Base-by-base conservation (phyloP, 2,888 invertebrate species). In the Apeira syringaria region DNA sequence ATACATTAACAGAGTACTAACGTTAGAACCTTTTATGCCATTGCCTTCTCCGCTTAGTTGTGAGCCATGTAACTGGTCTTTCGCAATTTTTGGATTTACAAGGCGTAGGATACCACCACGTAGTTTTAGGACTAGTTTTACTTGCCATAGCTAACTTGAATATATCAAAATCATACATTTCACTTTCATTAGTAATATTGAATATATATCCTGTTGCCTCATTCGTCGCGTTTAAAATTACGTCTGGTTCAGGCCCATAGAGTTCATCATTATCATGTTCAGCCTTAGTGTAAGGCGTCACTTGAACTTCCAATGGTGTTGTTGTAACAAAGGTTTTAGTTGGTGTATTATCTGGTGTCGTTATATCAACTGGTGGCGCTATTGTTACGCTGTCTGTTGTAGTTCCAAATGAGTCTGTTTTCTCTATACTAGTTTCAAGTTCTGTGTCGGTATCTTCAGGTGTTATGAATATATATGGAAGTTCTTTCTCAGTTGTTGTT, bases 31-130 rank as follows among this genome's bases (percentile, higher is more conserved):
- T 41, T 13, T n/a, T 37, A 3, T 17, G 34, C 9, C 25, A 25
- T 2, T 12, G 25, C 12, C 17, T 12, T 47, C 8, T 39, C 46
- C 15, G 26, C 8, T 20, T 38, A 12, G 53, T 58, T 13, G 57
- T 62, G 3, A 55, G 25, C 71, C 69, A 71, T 1, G 53, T 61
- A 5, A 46, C 6, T 7, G 69, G 69, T 41, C 61, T 53, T 11
- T 65, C 54, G 43, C 71, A 74, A 28, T 56, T 53, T 7, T 51
- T 40, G 8, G 29, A 32, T 6, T 50, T 39, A 24, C 64, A 67
- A 1, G 13, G 9, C n/a, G 7, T 37, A 13, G 57, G 57, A 15
- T 61, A 55, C 56, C 53, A 55, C 56, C 52, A 58, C 0, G 35
- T 20, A 5, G 25, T 17, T 8, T 6, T 17, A 11, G 12, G 1